Percentiles rank a stretch among this genome's conserved stretches.
phyloP scores from a whole-genome alignment of 1,140 invertebrate genomes.

The Nylanderia fulva region DNA sequence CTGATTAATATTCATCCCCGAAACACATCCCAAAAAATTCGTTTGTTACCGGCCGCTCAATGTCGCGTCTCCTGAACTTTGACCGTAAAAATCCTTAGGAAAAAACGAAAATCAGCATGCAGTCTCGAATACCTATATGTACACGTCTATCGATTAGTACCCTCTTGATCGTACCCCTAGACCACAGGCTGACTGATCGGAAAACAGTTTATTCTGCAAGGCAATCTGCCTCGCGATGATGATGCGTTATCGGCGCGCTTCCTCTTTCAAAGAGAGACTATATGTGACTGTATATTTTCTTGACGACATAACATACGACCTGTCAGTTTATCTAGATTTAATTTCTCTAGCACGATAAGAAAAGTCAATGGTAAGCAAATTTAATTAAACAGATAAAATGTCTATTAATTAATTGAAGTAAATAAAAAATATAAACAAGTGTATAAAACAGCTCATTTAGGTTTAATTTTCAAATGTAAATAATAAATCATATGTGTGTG shows the following conservation, averaged over 20 bases:
- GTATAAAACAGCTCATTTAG: no score
- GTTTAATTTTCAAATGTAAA: no score
- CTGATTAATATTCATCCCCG: slow-evolving; percentile 73
- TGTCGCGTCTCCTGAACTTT: slow-evolving; percentile 73
- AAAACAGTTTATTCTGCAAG: slow-evolving; percentile 75
- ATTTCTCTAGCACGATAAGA: no score
- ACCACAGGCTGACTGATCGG: slow-evolving; percentile 82
- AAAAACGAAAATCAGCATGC: slow-evolving; percentile 85
- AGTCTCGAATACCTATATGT: slow-evolving; percentile 82
- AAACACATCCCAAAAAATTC: slow-evolving; percentile 60
- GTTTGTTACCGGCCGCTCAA: not conserved
- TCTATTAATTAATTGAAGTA: no score
- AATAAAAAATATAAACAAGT: no score
- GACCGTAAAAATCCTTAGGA: slow-evolving; percentile 80
- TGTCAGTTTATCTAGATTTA: no score
- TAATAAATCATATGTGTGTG: no score
- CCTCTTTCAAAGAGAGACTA: not conserved
- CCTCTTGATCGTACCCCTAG: slow-evolving; percentile 80
- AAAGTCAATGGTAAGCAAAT: no score
- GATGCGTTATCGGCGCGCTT: not conserved
- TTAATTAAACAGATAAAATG: no score
- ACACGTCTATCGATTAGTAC: slow-evolving; percentile 37
- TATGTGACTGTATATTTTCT: not conserved
- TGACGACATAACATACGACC: not conserved
- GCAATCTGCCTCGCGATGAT: slow-evolving; percentile 68